Evolutionary conservation across 1,140 invertebrate genomes (phyloP), one percentile per base, ranked within the genome.

Genomic region (Camponotus floridanus): DNA sequence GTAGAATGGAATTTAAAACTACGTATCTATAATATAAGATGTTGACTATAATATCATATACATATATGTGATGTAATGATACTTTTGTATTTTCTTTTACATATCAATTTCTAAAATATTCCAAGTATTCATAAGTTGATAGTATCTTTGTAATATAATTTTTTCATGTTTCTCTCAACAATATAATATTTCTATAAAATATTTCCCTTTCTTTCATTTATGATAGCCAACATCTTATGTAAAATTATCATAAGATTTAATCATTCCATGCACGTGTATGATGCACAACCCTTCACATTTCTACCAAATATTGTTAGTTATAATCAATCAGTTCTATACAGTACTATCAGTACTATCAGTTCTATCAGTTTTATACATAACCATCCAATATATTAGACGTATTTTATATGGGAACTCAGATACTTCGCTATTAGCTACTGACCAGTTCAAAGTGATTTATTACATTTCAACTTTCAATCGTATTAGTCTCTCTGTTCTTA

Each of bases 1-100:
- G 79, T n/a, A 62, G 42, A 61, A 61, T 62, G 26, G 55, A 83
- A 74, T 61, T 83, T 83, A 74, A 61, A 74, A 83, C n/a, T 61
- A 62, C 26, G 31, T 36, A 36, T 48, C 21, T 39, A n/a, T 31
- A 39, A 26, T 59, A 59, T 61, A 81, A 45, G 26, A 73, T 45
- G 71, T 74, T 83, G 57, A 61, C 39, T 62, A 48, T 81, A 73
- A 61, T 62, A 57, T 45, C 31, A 45, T 15, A 15, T 33, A 55
- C n/a, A 15, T 33, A 55, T 33, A 21, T 21, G 55, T 81, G 13
- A 61, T 36, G 2, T 39, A 51, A 39, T 70, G 26, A 39, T 2
- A 83, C 39, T 61, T 26, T 21, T 33, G 48, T 74, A 42, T 74
- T 45, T 83, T 36, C 15, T 39, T 36, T 70, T n/a, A n/a, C 45